phyloP scores from a whole-genome alignment of 2,797 vertebrate genomes.

The Cyprinodon diabolis region DNA sequence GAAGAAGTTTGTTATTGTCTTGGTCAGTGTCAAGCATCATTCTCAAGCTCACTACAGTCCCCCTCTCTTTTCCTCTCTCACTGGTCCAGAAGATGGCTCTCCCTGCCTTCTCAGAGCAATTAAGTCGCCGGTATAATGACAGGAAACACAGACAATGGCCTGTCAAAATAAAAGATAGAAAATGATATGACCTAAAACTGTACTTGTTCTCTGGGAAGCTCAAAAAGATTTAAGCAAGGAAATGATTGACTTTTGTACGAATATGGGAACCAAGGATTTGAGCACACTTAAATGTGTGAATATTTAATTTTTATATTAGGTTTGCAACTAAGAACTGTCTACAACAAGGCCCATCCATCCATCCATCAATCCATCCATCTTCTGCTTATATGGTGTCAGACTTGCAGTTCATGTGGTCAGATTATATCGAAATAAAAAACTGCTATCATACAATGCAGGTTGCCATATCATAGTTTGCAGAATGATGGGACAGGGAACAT shows the following conservation, averaged over 20 bases:
- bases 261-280: not conserved
- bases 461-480: too few species aligned
- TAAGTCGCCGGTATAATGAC: constrained; percentile 46
- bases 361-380: too few species aligned
- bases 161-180: constrained; percentile 61
- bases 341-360: too few species aligned
- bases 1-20: constrained; percentile 75
- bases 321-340: not conserved
- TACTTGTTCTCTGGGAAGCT: not conserved
- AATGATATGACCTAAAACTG: too few species aligned
- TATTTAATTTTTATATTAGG: not conserved
- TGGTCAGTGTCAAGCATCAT: constrained; percentile 74
- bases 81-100: constrained; percentile 17
- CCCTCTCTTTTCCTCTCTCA: constrained; percentile 21
- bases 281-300: not conserved
- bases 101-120: constrained; percentile 42
- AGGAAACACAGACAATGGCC: constrained; percentile 44
- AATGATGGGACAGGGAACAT: not conserved
- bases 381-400: too few species aligned
- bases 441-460: too few species aligned
- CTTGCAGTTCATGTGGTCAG: too few species aligned
- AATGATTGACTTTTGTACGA: not conserved
- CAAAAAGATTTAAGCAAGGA: not conserved
- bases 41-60: constrained; percentile 54
- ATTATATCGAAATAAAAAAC: too few species aligned